Base-by-base conservation (phyloP, 2,113 vertebrate species). In the Megaceryle maxima region DNA sequence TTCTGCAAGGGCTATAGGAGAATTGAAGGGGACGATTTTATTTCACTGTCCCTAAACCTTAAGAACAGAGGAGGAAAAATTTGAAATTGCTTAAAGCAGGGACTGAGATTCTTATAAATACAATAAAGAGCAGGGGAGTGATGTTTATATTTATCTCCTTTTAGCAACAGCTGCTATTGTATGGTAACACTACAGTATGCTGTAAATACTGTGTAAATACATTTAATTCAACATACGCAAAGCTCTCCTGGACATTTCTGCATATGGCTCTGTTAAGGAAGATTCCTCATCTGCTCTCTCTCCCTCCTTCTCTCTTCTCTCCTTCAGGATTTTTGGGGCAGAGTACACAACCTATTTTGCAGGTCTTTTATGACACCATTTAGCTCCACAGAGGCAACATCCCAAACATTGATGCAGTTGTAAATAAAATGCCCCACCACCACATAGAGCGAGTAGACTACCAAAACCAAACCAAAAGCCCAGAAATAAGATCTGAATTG, bases 181-280 rank as follows among this genome's bases (percentile, higher is more conserved):
- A 22, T 0, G 4, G 31, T 67, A 53, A n/a, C 37, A 33, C 28
- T 24, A 7, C 0, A 0, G 18, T 53, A 8, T 29, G 33, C 28
- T 37, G 46, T 74, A 72, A 69, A 41, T 31, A 4, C 16, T 5
- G 1, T 6, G n/a, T 31, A 64, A 33, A 8, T 75, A 46, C 5
- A 0, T 39, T 69, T 39, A 29, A 60, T 15, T 69, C 39, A 59
- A 22, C 11, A 9, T 13, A n/a, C 14, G 31, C 56, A 74, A 16
- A 83, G 11, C 28, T 81, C 72, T 66, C 50, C 55, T 74, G 83
- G 59, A 35, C 15, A 2, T 12, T 39, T 37, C 77, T 31, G 5
- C 13, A 1, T 25, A 9, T 43, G 44, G 11, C 53, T 79, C 51
- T 82, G 26, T 33, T 53, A 5, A 60, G 44, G 24, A 87, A 13